Base-by-base conservation (phyloP, 2,888 invertebrate species). In the Netelia inedita region DNA sequence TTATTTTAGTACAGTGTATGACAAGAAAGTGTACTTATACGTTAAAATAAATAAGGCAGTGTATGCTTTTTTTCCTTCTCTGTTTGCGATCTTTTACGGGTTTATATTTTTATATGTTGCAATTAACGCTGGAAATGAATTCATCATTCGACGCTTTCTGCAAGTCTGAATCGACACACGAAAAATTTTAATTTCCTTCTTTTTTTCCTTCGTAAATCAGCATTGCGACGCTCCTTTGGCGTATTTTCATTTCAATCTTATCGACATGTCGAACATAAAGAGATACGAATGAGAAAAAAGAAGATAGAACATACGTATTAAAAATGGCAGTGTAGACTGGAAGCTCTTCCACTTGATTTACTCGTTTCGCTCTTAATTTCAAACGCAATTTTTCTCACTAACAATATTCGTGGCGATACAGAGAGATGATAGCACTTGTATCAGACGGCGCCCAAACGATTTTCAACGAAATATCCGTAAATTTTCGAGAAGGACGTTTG, bases 21-120 rank as follows among this genome's bases (percentile, higher is more conserved):
- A 92, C 89, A 91, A 91, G 91, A 89, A 90, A 90, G 87, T 90
- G 89, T 90, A 90, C 89, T 88, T 92, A 91, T 90, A 86, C 88
- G 88, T 90, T 91, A 92, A 92, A 93, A 93, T 93, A 93, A 93
- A 93, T 92, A 93, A 93, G 93, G 93, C 93, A 93, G 92, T 93
- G 92, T 91, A 91, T 90, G 89, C 87, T 90, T 88, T 88, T 87
- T 88, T 86, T 61, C 68, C 63, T 59, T 78, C 66, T 79, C 75
- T 11, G 5, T 74, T 69, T 81, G 63, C 63, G 59, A 75, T 79
- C 78, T 63, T 68, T 78, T 71, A 46, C 73, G 35, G 35, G 46
- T 57, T 72, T 55, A 21, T 50, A 21, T 69, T 86, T 57, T 53
- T 11, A 69, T 43, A 69, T 61, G 65, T 79, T 78, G 76, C 63